Evolutionary conservation across 2,888 invertebrate genomes (phyloP).

Genomic region (Deroplatys truncata): DNA sequence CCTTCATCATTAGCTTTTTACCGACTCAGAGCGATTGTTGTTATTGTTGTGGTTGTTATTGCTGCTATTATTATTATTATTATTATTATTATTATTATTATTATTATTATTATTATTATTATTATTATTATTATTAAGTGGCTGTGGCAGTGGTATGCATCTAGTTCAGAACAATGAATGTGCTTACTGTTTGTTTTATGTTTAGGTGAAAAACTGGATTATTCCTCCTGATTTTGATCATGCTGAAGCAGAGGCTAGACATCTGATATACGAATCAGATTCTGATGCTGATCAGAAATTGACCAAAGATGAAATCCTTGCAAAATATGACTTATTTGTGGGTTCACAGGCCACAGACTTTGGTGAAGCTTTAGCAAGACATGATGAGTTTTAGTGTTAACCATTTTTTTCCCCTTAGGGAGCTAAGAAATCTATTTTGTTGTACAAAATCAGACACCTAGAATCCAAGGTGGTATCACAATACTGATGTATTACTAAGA

Average conservation of each 20-base stretch:
- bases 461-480: neutral
- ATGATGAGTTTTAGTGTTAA: conserved; percentile 82
- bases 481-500: neutral
- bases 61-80: too few relatives aligned
- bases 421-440: neutral
- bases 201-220: conserved; percentile 78
- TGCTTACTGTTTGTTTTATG: neutral
- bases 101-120: too few relatives aligned
- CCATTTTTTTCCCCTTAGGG: neutral
- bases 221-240: conserved; percentile 95
- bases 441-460: neutral
- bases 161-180: too few relatives aligned
- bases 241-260: conserved; percentile 92
- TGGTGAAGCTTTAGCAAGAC: conserved; percentile 90
- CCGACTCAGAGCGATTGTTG: too few relatives aligned
- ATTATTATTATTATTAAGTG: too few relatives aligned
- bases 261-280: conserved; percentile 93
- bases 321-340: conserved; percentile 95
- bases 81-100: too few relatives aligned
- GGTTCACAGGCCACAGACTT: conserved; percentile 99
- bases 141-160: too few relatives aligned
- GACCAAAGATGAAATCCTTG: conserved; percentile 83
- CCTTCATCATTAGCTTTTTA: too few relatives aligned
- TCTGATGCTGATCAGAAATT: conserved; percentile 84
- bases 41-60: too few relatives aligned